Base-by-base conservation (phyloP, 2,113 vertebrate genomes). In the Podiceps cristatus region DNA sequence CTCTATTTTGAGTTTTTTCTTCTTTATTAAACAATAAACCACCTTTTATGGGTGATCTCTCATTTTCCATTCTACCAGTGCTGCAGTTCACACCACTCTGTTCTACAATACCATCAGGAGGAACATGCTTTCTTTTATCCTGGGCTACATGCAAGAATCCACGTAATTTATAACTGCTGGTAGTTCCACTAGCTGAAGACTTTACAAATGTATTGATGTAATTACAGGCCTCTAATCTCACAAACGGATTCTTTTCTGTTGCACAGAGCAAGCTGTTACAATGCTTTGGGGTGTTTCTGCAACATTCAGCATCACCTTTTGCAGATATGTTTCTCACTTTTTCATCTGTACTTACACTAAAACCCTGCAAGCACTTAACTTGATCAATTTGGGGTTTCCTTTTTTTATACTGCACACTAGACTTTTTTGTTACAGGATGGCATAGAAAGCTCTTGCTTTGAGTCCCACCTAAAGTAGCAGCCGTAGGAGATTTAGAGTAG, bases 221-320 rank as follows among this genome's bases (percentile, higher is more conserved):
- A 91, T 49, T 96, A 92, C 89, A 98, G 69, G 97, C 92, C 66
- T 93, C 73, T 59, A 98, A 93, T 31, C 86, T 88, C 53, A 98
- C 98, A 94, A 97, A 79, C 6, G 96, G 97, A 93, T 97, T 97
- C 90, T 93, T 98, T 63, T 71, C 78, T 69, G 83, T 40, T 88
- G 53, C 94, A 86, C 85, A 95, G 68, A 90, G 67, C 60, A 95
- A 94, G 67, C 40, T 35, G 14, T 63, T 72, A 52, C 91, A 96
- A 56, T 7, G 76, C 72, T 92, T 82, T 31, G 50, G n/a, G 73
- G 52, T 50, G 63, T 50, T 93, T 83, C 73, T 94, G 69, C 25
- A 18, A 74, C 15, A 62, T 72, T 95, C 94, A 96, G 96, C 78
- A 77, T 81, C 45, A 18, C 45, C 80, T 76, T 93, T 45, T 90